phyloP scores from a whole-genome alignment of 1,140 invertebrate species.

The Macrosteles quadrilineatus region DNA sequence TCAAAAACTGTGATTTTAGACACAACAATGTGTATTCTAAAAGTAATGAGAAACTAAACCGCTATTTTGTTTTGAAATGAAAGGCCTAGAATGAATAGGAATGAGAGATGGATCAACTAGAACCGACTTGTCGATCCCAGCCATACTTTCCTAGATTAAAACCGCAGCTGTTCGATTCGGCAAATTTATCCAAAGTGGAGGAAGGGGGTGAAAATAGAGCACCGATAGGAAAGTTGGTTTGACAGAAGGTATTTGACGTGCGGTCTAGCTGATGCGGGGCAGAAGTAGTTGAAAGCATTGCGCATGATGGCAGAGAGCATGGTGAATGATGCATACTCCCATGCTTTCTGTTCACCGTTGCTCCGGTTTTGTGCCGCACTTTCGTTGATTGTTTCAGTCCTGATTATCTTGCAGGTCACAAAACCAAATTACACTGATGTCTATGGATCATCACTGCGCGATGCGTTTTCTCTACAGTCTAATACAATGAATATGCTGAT shows the following conservation, averaged over 20 bases:
- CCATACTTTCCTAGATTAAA: no score
- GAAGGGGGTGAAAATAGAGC: not conserved
- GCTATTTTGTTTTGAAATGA: no score
- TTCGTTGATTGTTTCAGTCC: slow-evolving; percentile 17
- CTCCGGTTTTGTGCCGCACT: slow-evolving; percentile 20
- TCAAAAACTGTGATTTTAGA: no score
- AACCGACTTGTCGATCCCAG: no score
- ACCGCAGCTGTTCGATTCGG: not conserved
- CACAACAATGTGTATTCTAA: no score
- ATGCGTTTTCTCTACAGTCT: no score
- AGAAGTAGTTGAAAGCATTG: slow-evolving; percentile 10
- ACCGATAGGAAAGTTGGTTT: slow-evolving; percentile 9
- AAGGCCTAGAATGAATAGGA: no score
- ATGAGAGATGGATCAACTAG: no score
- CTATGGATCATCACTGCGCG: not conserved
- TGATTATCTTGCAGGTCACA: slow-evolving; percentile 18
- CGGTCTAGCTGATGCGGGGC: not conserved
- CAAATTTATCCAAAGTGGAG: not conserved
- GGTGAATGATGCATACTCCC: not conserved
- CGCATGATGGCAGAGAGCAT: slow-evolving; percentile 1
- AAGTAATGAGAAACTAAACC: no score
- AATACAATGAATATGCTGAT: no score
- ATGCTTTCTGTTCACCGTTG: not conserved
- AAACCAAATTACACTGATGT: slow-evolving; percentile 21
- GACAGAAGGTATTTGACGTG: slow-evolving; percentile 12